Base-by-base conservation (phyloP, 1,140 invertebrate species). In the Doryteuthis pealeii region DNA sequence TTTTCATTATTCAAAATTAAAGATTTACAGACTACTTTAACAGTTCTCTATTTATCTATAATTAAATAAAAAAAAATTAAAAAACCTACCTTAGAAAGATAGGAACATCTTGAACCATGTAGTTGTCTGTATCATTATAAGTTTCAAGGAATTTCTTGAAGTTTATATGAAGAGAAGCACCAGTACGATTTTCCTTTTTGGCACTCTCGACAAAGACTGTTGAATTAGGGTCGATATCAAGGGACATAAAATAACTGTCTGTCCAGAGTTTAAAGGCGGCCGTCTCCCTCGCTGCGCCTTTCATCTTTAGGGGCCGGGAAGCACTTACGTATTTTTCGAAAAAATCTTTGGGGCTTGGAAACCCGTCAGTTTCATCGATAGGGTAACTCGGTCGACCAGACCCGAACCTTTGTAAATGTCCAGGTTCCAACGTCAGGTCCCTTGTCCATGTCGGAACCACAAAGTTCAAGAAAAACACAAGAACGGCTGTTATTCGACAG, bases 21-120 rank as follows among this genome's bases (percentile, higher is more conserved):
- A n/a, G n/a, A n/a, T n/a, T n/a, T n/a, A n/a, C n/a, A n/a, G n/a
- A n/a, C n/a, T n/a, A n/a, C n/a, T n/a, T n/a, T n/a, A n/a, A n/a
- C n/a, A n/a, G n/a, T n/a, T n/a, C n/a, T n/a, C n/a, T n/a, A n/a
- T n/a, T n/a, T n/a, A n/a, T n/a, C n/a, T n/a, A n/a, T n/a, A n/a
- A n/a, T n/a, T n/a, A n/a, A n/a, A n/a, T n/a, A n/a, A n/a, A n/a
- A n/a, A n/a, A n/a, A n/a, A n/a, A n/a, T n/a, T n/a, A n/a, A n/a
- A n/a, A n/a, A n/a, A 73, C 73, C 76, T 79, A 83, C 85, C 80
- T 76, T 14, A 88, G 75, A 74, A 80, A 83, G 6, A 54, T 4
- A 66, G 87, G 87, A 14, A 88, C 82, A 65, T 72, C 69, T 76
- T 85, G 79, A 0, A 88, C 85, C 84, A 88, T 85, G 72, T 88